Evolutionary conservation across 2,888 invertebrate genomes (phyloP), one percentile per base, ranked within the genome.

Genomic region (Diaperis boleti): DNA sequence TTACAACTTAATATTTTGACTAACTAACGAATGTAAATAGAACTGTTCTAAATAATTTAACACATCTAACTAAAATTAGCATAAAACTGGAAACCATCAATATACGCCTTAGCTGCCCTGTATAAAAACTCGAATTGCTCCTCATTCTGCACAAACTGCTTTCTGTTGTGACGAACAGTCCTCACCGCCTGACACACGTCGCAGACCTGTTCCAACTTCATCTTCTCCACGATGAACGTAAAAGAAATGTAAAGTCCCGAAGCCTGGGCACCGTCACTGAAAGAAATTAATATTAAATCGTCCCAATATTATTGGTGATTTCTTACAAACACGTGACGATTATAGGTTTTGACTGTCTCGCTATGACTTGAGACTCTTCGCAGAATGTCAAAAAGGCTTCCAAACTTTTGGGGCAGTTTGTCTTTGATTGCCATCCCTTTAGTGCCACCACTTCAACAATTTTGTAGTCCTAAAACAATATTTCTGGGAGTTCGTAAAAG

Each of bases 171-270:
- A 55, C 83, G 75, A 11, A 85, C 75, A 13, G 75, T 79, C 47
- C 82, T 74, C 6, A 84, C 82, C 2, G 83, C 83, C 55, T 81
- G 76, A 59, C 82, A 83, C 11, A 84, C 82, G 65, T 85, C 85
- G 64, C 84, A 83, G 57, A 81, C 77, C 31, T 83, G 82, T 70
- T 85, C 84, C 6, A 82, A 68, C 59, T 82, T 80, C 70, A 85
- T 83, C 72, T 83, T 81, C 65, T 85, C 84, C 10, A 84, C 75
- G 5, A 84, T 60, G 62, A 83, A 82, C 8, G 78, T 78, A 59
- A 82, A 60, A 0, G 83, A 82, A 17, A 83, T 69, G 65, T 82
- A 85, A 14, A 84, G 70, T 7, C 85, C 85, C 67, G 81, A 78
- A 6, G 81, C 81, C 6, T 76, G 81, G 7, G 80, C 79, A 2